Conservation (phyloP, 2,797 vertebrate species). For the Tokudaia muenninki region DNA sequence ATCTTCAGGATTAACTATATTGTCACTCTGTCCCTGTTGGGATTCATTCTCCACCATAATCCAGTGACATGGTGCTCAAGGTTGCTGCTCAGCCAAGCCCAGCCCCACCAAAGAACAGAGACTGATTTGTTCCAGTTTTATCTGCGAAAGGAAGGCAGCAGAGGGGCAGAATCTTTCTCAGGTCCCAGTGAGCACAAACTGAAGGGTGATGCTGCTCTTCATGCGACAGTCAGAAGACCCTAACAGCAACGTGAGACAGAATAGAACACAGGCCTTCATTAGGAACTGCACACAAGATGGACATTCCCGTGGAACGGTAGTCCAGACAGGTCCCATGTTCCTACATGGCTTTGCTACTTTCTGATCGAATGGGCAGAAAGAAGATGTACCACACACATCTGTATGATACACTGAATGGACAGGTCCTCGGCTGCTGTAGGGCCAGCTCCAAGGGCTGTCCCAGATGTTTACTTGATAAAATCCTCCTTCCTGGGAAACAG, state of each 20-base stretch:
- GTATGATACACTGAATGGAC: too few species aligned
- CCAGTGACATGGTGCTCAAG: background rate
- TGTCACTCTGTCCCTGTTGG: background rate
- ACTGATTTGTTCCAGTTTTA: background rate
- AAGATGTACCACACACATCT: background rate
- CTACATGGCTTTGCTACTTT: background rate
- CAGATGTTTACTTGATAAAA: background rate
- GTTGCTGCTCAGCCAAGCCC: background rate
- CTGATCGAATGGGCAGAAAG: background rate
- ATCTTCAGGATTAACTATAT: background rate
- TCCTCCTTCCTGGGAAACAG: background rate
- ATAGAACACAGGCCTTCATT: background rate
- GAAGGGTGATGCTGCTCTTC: background rate
- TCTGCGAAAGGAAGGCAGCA: background rate
- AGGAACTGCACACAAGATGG: background rate
- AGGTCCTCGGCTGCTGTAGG: background rate
- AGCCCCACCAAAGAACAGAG: background rate
- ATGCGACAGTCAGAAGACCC: background rate
- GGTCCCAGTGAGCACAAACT: background rate
- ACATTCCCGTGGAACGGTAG: background rate
- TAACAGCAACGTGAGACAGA: background rate
- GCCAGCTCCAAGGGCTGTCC: background rate
- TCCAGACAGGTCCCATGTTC: background rate
- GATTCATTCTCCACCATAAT: background rate
- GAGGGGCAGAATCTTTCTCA: background rate